Base-by-base conservation (phyloP, 2,113 vertebrate species). In the Mandrillus leucophaeus region DNA sequence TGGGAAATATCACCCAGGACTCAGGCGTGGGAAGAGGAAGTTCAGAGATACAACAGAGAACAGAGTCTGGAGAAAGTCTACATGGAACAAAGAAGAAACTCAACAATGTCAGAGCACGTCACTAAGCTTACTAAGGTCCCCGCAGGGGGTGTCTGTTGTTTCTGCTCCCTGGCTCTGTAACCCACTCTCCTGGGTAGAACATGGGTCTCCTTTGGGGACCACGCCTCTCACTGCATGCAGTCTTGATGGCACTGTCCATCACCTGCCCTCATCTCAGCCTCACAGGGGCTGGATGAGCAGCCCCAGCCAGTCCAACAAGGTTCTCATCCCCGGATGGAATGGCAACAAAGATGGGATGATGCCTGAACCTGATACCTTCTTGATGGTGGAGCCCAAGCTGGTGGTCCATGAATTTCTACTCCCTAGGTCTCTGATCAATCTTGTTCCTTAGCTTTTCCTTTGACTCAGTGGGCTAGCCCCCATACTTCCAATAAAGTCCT, bases 101-200 rank as follows among this genome's bases (percentile, higher is more conserved):
- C 57, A 30, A 23, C 40, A 18, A 25, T 1, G 22, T 9, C 20
- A 17, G 8, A 0, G 0, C 8, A 82, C 6, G 3, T 55, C 27
- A 6, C 40, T 40, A 27, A 11, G 13, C 11, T 50, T 30, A 18
- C 32, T 18, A 43, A 79, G 43, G 20, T 5, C n/a, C 13, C 73
- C 13, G 6, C 59, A 30, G 25, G n/a, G 2, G 25, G 5, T 2
- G 5, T 35, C 72, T 59, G 20, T 4, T 45, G 13, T 48, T 84
- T 72, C 73, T 83, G 38, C 27, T 40, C 45, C 38, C 43, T n/a
- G 43, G 23, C 79, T 81, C 23, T 8, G 8, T 18, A 75, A 64
- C 45, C 18, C 6, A 11, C 48, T 94, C 7, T 70, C 50, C 82
- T 27, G 23, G 52, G 45, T 12, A 66, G 32, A 52, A 12, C n/a